These are phyloP conservation scores for Melanogrammus aeglefinus DNA, from an alignment of 2,797 vertebrate species.

Conservation along the genomic window DNA sequence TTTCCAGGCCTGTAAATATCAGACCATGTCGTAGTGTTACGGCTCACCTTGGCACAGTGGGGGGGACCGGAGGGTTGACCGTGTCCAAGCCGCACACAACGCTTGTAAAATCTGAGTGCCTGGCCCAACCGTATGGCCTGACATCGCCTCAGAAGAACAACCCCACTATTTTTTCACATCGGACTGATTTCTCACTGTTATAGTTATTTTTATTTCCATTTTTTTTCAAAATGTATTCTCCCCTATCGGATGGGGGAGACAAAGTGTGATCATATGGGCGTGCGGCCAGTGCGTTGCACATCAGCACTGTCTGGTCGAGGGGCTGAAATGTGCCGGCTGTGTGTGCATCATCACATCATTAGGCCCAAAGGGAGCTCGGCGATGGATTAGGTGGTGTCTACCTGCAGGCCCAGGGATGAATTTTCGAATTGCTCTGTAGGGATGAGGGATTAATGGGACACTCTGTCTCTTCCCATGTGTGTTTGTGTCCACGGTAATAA, in stretches of 20 bases:
- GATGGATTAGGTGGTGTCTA: conserved; percentile 64
- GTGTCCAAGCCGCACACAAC: too few species aligned
- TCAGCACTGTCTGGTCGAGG: conserved; percentile 8
- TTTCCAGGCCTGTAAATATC: background rate
- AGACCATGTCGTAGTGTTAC: background rate
- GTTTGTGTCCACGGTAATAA: conserved; percentile 58
- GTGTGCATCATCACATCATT: conserved; percentile 71
- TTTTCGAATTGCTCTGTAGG: conserved; percentile 65
- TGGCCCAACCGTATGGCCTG: too few species aligned
- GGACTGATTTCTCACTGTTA: too few species aligned
- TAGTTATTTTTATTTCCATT: too few species aligned
- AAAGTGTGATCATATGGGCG: too few species aligned
- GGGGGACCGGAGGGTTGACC: conserved; percentile 13
- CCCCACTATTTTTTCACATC: too few species aligned
- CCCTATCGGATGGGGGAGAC: background rate
- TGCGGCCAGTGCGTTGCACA: too few species aligned
- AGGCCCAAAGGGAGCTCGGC: conserved; percentile 62
- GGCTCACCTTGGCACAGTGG: conserved; percentile 30
- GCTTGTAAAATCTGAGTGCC: conserved; percentile 27
- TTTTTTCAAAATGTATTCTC: background rate
- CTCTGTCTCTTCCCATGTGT: conserved; percentile 58
- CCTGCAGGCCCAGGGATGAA: conserved; percentile 59
- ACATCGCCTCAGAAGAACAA: too few species aligned
- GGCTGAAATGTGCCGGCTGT: conserved; percentile 65
- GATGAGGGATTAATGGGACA: conserved; percentile 60